A percentile compares a stretch with the other conserved stretches of the same genome.
Evolutionary conservation across 1,140 invertebrate genomes (phyloP).

Genomic region (Diorhabda sublineata): DNA sequence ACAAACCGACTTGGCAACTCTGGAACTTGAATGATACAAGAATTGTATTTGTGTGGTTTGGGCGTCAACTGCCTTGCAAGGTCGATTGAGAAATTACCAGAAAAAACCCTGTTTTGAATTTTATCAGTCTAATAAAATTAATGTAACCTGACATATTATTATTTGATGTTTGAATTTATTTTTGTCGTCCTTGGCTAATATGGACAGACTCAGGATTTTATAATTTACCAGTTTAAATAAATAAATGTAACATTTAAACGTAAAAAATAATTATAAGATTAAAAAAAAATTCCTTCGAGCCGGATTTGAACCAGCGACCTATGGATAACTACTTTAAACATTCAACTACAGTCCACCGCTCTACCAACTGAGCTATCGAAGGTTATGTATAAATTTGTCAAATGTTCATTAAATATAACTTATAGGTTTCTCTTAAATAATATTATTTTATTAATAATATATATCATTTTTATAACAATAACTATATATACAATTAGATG

Average conservation of each 20-base stretch:
- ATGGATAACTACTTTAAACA: conserved; percentile 48
- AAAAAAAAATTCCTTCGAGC: conserved; percentile 55
- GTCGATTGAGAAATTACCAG: not conserved
- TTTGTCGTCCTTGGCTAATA: too few relatives aligned
- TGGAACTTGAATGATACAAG: too few relatives aligned
- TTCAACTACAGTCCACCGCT: conserved; percentile 77
- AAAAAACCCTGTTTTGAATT: not conserved
- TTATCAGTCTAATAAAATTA: not conserved
- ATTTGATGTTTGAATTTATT: too few relatives aligned
- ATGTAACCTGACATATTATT: too few relatives aligned
- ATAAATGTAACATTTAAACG: too few relatives aligned
- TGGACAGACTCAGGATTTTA: too few relatives aligned
- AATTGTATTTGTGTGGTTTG: not conserved
- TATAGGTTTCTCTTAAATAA: not conserved
- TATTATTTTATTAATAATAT: not conserved
- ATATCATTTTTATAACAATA: not conserved
- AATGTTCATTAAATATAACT: not conserved
- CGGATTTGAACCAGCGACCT: conserved; percentile 68
- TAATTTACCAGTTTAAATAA: too few relatives aligned
- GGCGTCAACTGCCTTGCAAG: conserved; percentile 10
- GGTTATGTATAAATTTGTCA: conserved; percentile 40
- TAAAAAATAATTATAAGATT: not conserved
- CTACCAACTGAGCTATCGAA: conserved; percentile 85
- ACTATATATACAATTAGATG: too few relatives aligned
- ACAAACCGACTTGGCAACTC: too few relatives aligned